phyloP scores from a whole-genome alignment of 1,140 invertebrate genomes.

The Nilaparvata lugens region DNA sequence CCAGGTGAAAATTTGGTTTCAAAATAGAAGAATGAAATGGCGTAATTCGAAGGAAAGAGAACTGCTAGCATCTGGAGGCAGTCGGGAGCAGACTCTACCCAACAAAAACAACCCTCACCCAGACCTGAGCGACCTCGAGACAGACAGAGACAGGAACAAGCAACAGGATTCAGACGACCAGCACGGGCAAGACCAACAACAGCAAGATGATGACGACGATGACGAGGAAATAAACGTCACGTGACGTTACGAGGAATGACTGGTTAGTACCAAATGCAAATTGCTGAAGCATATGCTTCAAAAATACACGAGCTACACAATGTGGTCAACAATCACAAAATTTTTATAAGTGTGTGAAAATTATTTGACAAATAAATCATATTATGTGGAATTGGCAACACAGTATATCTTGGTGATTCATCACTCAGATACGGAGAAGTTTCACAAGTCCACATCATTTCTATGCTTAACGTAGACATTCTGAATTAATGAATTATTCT shows the following conservation, averaged over 20 bases:
- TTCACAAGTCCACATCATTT: no score
- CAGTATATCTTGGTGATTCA: no score
- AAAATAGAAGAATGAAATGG: conserved; percentile 95
- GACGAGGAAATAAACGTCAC: conserved; percentile 27
- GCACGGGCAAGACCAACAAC: neutral
- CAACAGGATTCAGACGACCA: neutral
- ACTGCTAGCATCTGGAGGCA: conserved; percentile 82
- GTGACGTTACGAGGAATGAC: conserved; percentile 18
- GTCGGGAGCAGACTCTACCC: conserved; percentile 86
- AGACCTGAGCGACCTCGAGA: conserved; percentile 81
- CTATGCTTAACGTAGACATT: no score
- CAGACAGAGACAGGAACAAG: neutral
- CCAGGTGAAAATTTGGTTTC: conserved; percentile 95
- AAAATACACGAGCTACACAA: no score
- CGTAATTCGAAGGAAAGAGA: conserved; percentile 95
- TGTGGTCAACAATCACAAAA: no score
- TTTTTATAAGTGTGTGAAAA: no score
- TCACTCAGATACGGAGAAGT: no score
- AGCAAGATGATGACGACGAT: conserved; percentile 14
- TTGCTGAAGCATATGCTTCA: no score
- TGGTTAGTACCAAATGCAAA: neutral
- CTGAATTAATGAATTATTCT: no score
- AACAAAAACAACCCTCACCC: conserved; percentile 97
- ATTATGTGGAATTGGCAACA: no score
- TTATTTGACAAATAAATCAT: no score